Evolutionary conservation across 2,797 vertebrate species (phyloP).

Genomic region (Acanthopagrus latus): DNA sequence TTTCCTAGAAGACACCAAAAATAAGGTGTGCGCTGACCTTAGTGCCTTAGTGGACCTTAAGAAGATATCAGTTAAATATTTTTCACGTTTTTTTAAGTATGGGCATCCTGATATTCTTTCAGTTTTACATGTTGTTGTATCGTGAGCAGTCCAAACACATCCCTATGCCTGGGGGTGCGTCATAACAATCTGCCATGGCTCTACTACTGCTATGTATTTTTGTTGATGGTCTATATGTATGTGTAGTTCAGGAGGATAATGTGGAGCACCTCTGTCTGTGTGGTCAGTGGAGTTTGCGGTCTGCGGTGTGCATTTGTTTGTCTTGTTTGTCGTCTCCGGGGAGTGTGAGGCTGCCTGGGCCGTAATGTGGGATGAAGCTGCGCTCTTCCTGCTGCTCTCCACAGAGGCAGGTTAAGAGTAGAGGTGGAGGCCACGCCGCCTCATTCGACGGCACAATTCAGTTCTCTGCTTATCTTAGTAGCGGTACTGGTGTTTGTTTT

Average conservation of each 20-base stretch:
- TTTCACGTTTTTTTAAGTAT: not conserved
- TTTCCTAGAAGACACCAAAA: no score
- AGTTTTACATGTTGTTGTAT: not conserved
- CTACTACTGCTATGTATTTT: not conserved
- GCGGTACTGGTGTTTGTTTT: no score
- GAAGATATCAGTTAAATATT: not conserved
- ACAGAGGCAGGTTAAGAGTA: constrained; percentile 25
- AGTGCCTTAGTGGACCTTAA: no score
- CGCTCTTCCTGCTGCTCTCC: constrained; percentile 24
- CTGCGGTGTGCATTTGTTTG: constrained; percentile 53
- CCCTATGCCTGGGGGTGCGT: not conserved
- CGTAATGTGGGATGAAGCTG: constrained; percentile 36
- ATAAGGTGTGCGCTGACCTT: no score
- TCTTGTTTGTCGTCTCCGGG: constrained; percentile 52
- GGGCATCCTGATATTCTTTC: no score
- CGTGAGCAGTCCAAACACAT: constrained; percentile 5
- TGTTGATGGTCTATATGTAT: not conserved
- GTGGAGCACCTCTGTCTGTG: constrained; percentile 14
- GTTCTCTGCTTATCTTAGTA: no score
- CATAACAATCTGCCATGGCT: not conserved
- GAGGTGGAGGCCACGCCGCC: not conserved
- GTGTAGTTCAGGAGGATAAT: constrained; percentile 22
- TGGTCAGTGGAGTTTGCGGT: constrained; percentile 51
- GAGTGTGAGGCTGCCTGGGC: constrained; percentile 31
- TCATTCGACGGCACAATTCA: not conserved